phyloP scores from a whole-genome alignment of 2,797 vertebrate genomes.

The Pseudomugil tenellus region DNA sequence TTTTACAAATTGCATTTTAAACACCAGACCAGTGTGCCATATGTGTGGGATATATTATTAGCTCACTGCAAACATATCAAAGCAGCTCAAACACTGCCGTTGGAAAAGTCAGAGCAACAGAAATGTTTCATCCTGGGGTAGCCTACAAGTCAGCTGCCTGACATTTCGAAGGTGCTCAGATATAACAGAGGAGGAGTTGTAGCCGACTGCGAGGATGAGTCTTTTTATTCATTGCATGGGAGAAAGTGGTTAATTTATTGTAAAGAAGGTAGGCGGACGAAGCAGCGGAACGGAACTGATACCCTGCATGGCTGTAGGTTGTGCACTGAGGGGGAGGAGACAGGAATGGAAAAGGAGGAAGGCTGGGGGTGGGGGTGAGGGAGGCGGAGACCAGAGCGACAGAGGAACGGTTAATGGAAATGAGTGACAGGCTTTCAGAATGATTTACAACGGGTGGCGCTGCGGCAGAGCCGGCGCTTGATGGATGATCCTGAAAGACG shows the following conservation, averaged over 20 bases:
- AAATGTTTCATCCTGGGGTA: constrained; percentile 76
- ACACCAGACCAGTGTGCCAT: constrained; percentile 8
- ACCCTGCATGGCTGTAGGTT: constrained; percentile 80
- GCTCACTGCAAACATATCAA: constrained; percentile 40
- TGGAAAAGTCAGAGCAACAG: constrained; percentile 61
- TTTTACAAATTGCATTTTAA: not conserved
- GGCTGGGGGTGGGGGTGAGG: constrained; percentile 42
- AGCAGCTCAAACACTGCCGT: constrained; percentile 59
- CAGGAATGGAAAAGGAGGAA: constrained; percentile 24
- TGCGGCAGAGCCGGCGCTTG: constrained; percentile 95
- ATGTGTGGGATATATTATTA: constrained; percentile 38
- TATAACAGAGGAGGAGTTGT: constrained; percentile 81
- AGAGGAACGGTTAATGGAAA: constrained; percentile 95
- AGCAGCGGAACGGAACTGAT: constrained; percentile 83
- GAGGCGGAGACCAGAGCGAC: constrained; percentile 81
- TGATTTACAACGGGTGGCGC: constrained; percentile 99
- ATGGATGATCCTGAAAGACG: constrained; percentile 99
- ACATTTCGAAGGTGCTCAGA: constrained; percentile 75
- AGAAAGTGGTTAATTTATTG: constrained; percentile 85
- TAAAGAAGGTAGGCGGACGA: constrained; percentile 82
- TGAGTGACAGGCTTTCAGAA: constrained; percentile 99
- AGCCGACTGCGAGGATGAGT: constrained; percentile 60
- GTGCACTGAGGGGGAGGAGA: constrained; percentile 66
- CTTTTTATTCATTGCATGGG: constrained; percentile 77
- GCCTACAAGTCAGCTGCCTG: constrained; percentile 63